phyloP scores from a whole-genome alignment of 2,888 invertebrate species.

The Globia sparganii region DNA sequence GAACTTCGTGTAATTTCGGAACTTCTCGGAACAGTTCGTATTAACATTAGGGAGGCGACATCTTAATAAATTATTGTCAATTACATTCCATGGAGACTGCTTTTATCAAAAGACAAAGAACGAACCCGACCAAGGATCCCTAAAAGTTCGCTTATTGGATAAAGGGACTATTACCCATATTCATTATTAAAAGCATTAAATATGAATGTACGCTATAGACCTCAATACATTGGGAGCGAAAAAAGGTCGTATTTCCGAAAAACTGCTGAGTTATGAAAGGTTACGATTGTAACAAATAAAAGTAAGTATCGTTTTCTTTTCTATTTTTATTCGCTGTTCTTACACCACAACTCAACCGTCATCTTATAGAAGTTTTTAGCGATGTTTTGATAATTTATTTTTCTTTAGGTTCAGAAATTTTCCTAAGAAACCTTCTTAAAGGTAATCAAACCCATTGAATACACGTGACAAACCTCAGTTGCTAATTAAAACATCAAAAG shows the following conservation, averaged over 20 bases:
- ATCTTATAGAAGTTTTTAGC: not conserved
- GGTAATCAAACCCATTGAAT: constrained; percentile 9
- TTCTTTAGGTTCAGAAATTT: not conserved
- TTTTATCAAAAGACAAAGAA: constrained; percentile 44
- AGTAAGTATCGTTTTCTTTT: constrained; percentile 29
- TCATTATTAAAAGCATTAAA: constrained; percentile 46
- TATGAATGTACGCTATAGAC: constrained; percentile 37
- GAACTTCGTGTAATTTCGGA: constrained; percentile 38
- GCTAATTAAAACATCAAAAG: constrained; percentile 69
- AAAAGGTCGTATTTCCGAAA: constrained; percentile 38
- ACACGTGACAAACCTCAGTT: constrained; percentile 51
- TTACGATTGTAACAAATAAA: constrained; percentile 41
- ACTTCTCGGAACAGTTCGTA: constrained; percentile 34
- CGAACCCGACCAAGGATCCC: constrained; percentile 6
- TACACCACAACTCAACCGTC: not conserved
- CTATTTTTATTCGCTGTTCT: constrained; percentile 25
- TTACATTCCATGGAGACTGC: constrained; percentile 39
- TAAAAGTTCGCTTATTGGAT: constrained; percentile 30
- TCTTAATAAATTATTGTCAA: constrained; percentile 50
- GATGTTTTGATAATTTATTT: not conserved
- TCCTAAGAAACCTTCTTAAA: not conserved
- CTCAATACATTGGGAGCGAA: constrained; percentile 21
- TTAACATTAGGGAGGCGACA: constrained; percentile 33
- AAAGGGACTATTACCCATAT: constrained; percentile 22
- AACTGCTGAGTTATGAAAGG: constrained; percentile 45